These are phyloP conservation scores for Calameuta filiformis DNA, from an alignment of 2,888 invertebrate species.

Conservation along the genomic window DNA sequence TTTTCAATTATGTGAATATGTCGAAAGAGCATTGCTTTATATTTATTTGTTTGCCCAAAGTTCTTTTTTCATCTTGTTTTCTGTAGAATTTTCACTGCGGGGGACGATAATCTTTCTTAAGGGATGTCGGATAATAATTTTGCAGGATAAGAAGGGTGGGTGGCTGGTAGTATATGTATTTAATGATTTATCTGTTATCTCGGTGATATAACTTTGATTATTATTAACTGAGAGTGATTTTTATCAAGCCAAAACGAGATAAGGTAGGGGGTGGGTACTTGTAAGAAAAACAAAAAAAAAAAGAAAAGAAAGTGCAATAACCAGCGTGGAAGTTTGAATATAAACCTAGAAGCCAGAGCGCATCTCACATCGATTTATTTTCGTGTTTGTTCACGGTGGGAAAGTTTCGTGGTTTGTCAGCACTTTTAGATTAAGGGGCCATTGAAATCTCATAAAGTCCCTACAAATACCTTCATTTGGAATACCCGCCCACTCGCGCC, in stretches of 20 bases:
- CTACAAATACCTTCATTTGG: constrained; percentile 59
- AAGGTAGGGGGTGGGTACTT: neutral
- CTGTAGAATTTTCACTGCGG: neutral
- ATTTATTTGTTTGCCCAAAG: neutral
- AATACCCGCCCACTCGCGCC: constrained; percentile 38
- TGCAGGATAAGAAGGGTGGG: neutral
- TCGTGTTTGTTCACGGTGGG: constrained; percentile 62
- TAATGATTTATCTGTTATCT: constrained; percentile 18
- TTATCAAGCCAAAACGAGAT: neutral
- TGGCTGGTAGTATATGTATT: neutral
- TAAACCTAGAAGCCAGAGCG: constrained; percentile 54
- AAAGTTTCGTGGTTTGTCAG: constrained; percentile 66
- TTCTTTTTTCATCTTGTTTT: neutral
- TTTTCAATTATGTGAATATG: neutral
- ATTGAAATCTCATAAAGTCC: constrained; percentile 63
- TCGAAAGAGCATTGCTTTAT: neutral
- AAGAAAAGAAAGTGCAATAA: constrained; percentile 39
- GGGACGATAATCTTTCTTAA: neutral
- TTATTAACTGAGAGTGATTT: constrained; percentile 14
- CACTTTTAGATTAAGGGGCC: constrained; percentile 63
- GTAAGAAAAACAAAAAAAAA: constrained; percentile 17
- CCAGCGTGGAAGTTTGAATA: constrained; percentile 59
- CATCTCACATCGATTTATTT: constrained; percentile 61
- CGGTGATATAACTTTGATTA: constrained; percentile 33
- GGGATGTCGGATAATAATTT: neutral